These are phyloP conservation scores for Sitta carolinensis DNA, from an alignment of 2,797 vertebrate genomes.

Conservation along the genomic window DNA sequence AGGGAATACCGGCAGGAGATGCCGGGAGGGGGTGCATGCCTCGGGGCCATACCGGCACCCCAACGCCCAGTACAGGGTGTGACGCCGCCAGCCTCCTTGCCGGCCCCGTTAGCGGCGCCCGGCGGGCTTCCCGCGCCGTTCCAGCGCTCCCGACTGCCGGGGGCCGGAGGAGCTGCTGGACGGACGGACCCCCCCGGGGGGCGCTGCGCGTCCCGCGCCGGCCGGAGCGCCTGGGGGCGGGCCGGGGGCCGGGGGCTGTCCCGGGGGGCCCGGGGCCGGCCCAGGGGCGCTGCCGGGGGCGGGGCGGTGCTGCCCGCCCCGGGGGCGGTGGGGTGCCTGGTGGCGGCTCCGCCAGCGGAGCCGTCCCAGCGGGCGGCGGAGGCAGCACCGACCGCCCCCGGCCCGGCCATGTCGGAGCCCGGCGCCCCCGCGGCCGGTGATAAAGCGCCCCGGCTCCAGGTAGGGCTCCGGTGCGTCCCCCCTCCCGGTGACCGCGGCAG, in stretches of 20 bases:
- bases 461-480: neutral
- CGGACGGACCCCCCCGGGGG: neutral
- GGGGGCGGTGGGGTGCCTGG: neutral
- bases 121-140: neutral
- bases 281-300: neutral
- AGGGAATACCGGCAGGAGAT: too few relatives aligned
- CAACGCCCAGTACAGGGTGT: neutral
- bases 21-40: neutral
- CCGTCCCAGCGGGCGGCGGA: neutral
- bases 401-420: constrained; percentile 49
- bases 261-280: neutral
- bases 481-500: neutral
- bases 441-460: constrained; percentile 63
- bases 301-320: neutral
- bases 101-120: neutral
- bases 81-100: neutral
- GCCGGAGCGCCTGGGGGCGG: neutral
- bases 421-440: constrained; percentile 2
- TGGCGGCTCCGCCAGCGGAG: neutral
- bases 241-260: neutral
- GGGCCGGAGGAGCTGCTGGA: neutral
- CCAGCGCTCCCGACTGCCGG: neutral
- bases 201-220: neutral
- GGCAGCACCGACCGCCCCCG: constrained; percentile 17
- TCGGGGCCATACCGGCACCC: neutral